These are phyloP conservation scores for Tapirus terrestris DNA, from an alignment of 2,113 vertebrate species.

Conservation along the genomic window DNA sequence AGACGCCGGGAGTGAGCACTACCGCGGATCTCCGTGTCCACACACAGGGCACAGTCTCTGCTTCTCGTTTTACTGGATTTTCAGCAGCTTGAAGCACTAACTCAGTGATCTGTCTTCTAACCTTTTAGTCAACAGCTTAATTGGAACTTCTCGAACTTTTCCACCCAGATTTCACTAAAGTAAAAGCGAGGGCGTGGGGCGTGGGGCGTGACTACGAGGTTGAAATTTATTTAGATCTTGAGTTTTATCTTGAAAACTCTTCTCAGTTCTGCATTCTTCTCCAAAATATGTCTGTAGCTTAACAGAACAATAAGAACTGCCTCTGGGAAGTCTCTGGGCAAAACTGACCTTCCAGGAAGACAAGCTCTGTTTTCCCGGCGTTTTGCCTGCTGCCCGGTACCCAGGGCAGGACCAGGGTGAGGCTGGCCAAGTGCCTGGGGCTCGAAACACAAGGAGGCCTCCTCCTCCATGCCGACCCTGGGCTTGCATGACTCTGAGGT, in stretches of 20 bases:
- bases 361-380: neutral
- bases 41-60: fast-evolving
- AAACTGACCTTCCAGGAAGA: neutral
- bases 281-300: neutral
- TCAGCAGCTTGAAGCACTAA: neutral
- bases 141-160: neutral
- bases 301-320: neutral
- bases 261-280: neutral
- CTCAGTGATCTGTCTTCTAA: too few species aligned
- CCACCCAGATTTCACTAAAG: neutral
- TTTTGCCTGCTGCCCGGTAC: neutral
- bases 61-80: too few species aligned
- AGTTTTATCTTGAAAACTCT: neutral
- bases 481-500: neutral
- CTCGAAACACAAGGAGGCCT: neutral
- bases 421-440: fast-evolving
- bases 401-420: neutral
- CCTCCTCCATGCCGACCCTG: fast-evolving
- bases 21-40: fast-evolving
- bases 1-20: fast-evolving
- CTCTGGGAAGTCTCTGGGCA: neutral
- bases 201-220: neutral
- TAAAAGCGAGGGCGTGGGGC: neutral
- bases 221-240: neutral
- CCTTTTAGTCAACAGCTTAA: neutral